A percentile compares a stretch with the other conserved stretches of the same genome.
Conservation (phyloP, 2,888 invertebrate species). For the Eucriotettix oculatus region DNA sequence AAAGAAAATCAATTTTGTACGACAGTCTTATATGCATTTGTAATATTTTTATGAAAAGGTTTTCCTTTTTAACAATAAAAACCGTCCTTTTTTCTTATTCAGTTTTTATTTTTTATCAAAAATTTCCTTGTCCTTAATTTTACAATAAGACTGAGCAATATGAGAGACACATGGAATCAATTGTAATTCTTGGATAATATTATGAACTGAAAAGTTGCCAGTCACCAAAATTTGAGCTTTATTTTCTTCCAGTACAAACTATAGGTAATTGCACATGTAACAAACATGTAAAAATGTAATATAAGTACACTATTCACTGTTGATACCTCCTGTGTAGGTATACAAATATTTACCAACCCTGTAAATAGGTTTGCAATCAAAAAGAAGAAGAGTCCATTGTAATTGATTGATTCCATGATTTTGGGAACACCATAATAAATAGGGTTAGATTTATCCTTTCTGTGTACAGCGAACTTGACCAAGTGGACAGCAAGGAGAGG, state of each 20-base stretch:
- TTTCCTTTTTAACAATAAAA: no score
- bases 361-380: conserved; percentile 69
- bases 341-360: conserved; percentile 58
- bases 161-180: neutral
- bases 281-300: conserved; percentile 33
- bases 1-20: no score
- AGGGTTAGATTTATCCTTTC: conserved; percentile 5
- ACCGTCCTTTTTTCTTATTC: no score
- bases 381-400: conserved; percentile 72
- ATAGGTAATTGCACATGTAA: conserved; percentile 24
- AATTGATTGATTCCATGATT: conserved; percentile 55
- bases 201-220: neutral
- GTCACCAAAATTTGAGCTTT: conserved; percentile 29
- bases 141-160: neutral
- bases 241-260: conserved; percentile 28
- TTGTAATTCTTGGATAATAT: neutral
- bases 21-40: no score
- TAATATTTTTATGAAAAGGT: no score
- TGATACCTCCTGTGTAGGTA: conserved; percentile 40
- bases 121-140: no score
- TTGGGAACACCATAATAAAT: conserved; percentile 26
- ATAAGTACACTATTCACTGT: conserved; percentile 27
- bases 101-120: no score
- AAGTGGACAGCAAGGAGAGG: conserved; percentile 27
- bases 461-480: conserved; percentile 7